Conservation (phyloP, 1,140 invertebrate species). For the Brachionus angularis region DNA sequence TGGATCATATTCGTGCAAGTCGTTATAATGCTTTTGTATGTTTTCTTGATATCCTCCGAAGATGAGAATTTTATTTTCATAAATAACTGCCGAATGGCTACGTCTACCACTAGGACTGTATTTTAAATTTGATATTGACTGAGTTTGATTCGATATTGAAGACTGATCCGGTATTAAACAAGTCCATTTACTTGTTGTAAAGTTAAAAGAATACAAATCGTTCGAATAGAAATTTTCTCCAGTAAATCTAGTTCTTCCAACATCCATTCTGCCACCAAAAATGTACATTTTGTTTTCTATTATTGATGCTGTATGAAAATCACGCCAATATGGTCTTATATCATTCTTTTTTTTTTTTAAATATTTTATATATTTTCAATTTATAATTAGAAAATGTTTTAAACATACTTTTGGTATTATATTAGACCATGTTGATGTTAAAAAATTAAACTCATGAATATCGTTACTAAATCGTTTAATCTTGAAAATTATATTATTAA, state of each 20-base stretch:
- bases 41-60: slow-evolving; percentile 81
- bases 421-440: slow-evolving; percentile 1
- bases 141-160: slow-evolving; percentile 71
- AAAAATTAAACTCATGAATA: slow-evolving; percentile 9
- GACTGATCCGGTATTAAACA: slow-evolving; percentile 67
- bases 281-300: slow-evolving; percentile 73
- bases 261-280: slow-evolving; percentile 73
- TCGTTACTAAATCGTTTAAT: slow-evolving; percentile 33
- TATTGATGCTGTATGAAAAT: slow-evolving; percentile 79
- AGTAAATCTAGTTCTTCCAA: slow-evolving; percentile 63
- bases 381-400: neutral
- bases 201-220: slow-evolving; percentile 35
- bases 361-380: neutral
- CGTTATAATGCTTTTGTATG: slow-evolving; percentile 71
- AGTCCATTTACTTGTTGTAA: slow-evolving; percentile 73
- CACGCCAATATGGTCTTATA: slow-evolving; percentile 67
- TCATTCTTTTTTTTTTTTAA: neutral
- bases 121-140: slow-evolving; percentile 54
- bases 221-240: slow-evolving; percentile 35
- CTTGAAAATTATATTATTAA: slow-evolving; percentile 11
- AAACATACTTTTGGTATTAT: slow-evolving; percentile 29
- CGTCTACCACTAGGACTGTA: slow-evolving; percentile 69
- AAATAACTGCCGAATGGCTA: slow-evolving; percentile 80
- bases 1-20: slow-evolving; percentile 69
- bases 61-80: slow-evolving; percentile 72